Conservation (phyloP, 2,888 invertebrate genomes). For the Ctenicera cuprea region DNA sequence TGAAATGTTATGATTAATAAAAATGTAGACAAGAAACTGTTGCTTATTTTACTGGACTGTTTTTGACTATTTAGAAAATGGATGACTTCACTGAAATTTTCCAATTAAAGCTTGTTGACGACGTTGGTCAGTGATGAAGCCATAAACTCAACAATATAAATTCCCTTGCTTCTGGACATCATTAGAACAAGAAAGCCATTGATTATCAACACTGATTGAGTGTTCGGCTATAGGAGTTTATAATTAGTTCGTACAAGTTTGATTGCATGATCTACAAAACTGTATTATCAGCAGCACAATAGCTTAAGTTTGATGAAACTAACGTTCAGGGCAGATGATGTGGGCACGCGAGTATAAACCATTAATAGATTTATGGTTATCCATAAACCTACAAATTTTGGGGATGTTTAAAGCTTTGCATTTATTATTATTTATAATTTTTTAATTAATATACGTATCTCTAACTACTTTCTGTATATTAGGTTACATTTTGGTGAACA, state of each 20-base stretch:
- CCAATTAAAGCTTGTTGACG: background rate
- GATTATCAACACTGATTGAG: slow-evolving; percentile 50
- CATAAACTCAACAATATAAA: slow-evolving; percentile 11
- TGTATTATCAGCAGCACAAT: slow-evolving; percentile 30
- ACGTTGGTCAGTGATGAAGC: background rate
- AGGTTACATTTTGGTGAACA: too few species aligned
- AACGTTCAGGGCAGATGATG: slow-evolving; percentile 1
- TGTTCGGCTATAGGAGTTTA: slow-evolving; percentile 44
- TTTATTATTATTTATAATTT: too few species aligned
- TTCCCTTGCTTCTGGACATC: slow-evolving; percentile 24
- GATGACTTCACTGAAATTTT: too few species aligned
- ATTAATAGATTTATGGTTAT: background rate
- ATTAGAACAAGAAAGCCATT: slow-evolving; percentile 39
- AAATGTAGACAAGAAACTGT: background rate
- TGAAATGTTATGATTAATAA: background rate
- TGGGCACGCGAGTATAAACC: background rate
- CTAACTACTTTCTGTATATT: too few species aligned
- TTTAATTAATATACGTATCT: too few species aligned
- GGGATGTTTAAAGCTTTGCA: too few species aligned
- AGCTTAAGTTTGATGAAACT: slow-evolving; percentile 28
- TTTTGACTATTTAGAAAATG: too few species aligned
- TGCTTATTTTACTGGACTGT: background rate
- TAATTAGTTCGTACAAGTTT: slow-evolving; percentile 52
- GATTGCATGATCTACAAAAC: slow-evolving; percentile 45
- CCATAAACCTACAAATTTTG: too few species aligned